These are phyloP conservation scores for Perodicticus potto DNA, from an alignment of 2,797 vertebrate genomes.

Conservation along the genomic window DNA sequence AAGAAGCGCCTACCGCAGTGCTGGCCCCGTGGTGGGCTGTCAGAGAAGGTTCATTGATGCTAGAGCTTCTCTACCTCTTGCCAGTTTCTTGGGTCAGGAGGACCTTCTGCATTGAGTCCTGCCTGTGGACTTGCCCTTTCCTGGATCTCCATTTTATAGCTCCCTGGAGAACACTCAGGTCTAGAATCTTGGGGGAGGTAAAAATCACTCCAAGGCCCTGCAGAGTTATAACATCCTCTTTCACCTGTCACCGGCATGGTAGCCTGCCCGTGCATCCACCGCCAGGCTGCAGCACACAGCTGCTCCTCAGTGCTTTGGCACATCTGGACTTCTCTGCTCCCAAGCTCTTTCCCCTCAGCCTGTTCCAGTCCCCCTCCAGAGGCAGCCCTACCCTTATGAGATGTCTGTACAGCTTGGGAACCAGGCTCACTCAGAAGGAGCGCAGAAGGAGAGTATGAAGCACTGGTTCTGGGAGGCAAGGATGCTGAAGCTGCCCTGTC, in stretches of 20 bases:
- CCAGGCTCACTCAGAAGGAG: background rate
- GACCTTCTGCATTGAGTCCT: background rate
- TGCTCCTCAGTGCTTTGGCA: background rate
- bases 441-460: background rate
- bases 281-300: background rate
- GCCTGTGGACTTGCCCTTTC: background rate
- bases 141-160: background rate
- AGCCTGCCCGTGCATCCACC: background rate
- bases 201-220: background rate
- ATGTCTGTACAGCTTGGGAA: background rate
- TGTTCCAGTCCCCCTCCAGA: background rate
- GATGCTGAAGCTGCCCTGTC: background rate
- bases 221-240: background rate
- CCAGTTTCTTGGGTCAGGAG: slow-evolving; percentile 17
- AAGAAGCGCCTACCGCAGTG: background rate
- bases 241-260: background rate
- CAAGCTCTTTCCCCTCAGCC: background rate
- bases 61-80: background rate
- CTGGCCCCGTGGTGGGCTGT: background rate
- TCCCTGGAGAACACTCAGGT: background rate
- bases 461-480: background rate
- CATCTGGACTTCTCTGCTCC: background rate
- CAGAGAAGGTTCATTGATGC: background rate
- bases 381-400: background rate
- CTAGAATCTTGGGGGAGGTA: background rate